Base-by-base conservation (phyloP, 2,888 invertebrate species). In the Hydraecia micacea region DNA sequence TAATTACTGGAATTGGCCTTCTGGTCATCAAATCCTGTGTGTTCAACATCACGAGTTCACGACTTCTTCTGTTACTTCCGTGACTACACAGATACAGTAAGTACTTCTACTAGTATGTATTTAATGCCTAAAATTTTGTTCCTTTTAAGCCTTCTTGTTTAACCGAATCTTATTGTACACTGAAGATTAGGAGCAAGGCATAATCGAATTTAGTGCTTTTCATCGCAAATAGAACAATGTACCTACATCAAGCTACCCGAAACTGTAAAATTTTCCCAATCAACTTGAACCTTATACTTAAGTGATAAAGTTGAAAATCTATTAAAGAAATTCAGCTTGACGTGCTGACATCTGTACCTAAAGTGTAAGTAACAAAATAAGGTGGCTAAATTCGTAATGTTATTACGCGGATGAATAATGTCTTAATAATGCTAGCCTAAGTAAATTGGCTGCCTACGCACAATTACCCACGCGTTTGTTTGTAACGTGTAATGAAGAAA, bases 1-100 rank as follows among this genome's bases (percentile, higher is more conserved):
- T 9, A 42, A 42, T 42, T 42, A 42, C 9, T 1, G 11, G 42
- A 42, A 42, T 42, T 42, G 42, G 42, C 42, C 11, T 42, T 42
- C 42, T 11, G 11, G 2, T 87, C 42, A 93, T 95, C 0, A 94
- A 93, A 2, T 89, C 91, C 1, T 97, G 97, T 85, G 91, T 90
- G 32, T 79, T 93, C 60, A 87, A 92, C 70, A 90, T 91, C 18
- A 89, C 92, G 2, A 88, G 93, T 0, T 91, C 18, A 89, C 92
- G 2, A 88, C 93, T 0, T 90, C 93, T 0, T 89, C 93, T 8
- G 92, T 93, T 1, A 92, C 93, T 0, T 87, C 90, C 0, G 90
- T 91, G 6, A 88, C 91, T 0, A 86, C 88, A 46, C 72, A 84
- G 65, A 69, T 79, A 3, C 82, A 89, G 1, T 75, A 85, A 89